Evolutionary conservation across 2,888 invertebrate species (phyloP), one percentile per base, ranked within the genome.

Genomic region (Hetaerina titia): DNA sequence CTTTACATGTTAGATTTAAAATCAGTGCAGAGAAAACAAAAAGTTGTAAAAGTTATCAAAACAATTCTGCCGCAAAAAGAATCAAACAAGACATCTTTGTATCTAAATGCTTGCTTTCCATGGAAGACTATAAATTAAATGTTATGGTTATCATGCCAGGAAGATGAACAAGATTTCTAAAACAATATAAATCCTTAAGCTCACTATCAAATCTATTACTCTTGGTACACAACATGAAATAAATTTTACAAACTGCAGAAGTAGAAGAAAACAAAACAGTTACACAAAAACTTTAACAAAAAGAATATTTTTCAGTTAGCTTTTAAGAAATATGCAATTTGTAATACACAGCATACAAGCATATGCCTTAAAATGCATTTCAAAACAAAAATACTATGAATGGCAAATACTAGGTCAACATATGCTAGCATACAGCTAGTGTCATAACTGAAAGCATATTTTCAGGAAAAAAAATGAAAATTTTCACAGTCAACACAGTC

Each of bases 361-460:
- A 81, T 81, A 81, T 81, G 81, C 31, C 81, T 81, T 31, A 25
- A 81, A 81, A 81, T 81, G 81, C 81, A 81, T 81, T 81, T 31
- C 81, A 81, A 81, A 69, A 25, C 11, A 13, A 81, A 81, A 81
- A 81, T 81, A 81, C 81, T 81, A 81, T 81, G 81, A n/a, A 81
- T 81, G 7, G 81, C 45, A 81, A 81, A 81, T 81, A 81, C 31
- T 81, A 74, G 74, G 74, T 74, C 74, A 74, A 81, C 81, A 81
- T 81, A 81, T 81, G 81, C 81, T 81, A 81, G 81, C 11, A 81
- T 31, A 31, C 81, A 81, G 81, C 45, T 45, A 45, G 45, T 15
- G 15, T 81, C 81, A 81, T 81, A 9, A 31, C n/a, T 81, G 81
- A 81, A 31, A 15, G 13, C 9, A 81, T 81, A 81, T 31, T 31